phyloP scores from a whole-genome alignment of 2,113 vertebrate species.

The Apistogramma diplotaenia region DNA sequence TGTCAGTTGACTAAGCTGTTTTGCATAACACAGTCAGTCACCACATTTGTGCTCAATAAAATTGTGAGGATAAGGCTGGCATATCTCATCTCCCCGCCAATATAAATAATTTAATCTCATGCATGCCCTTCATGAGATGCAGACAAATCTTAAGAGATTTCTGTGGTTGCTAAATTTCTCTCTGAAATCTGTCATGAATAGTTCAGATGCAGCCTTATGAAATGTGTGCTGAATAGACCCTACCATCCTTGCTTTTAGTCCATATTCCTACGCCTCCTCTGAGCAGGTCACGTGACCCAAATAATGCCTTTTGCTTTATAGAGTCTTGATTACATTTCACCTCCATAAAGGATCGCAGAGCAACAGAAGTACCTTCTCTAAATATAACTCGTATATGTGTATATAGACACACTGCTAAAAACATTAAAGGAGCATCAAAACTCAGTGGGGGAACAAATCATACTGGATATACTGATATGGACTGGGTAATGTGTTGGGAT shows the following conservation, averaged over 20 bases:
- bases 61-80: neutral
- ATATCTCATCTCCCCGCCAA: neutral
- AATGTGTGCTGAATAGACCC: neutral
- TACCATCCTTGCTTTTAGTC: neutral
- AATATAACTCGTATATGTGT: too few relatives aligned
- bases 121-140: neutral
- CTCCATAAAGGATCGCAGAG: neutral
- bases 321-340: neutral
- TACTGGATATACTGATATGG: too few relatives aligned
- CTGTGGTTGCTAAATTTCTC: neutral
- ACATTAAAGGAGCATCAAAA: too few relatives aligned
- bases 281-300: neutral
- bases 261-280: neutral
- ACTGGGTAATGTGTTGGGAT: too few relatives aligned
- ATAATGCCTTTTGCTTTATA: neutral
- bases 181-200: neutral
- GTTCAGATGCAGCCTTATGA: neutral
- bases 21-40: conserved; percentile 53
- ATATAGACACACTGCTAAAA: too few relatives aligned
- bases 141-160: neutral
- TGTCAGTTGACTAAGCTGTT: conserved; percentile 65
- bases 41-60: conserved; percentile 14
- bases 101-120: neutral
- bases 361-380: too few relatives aligned
- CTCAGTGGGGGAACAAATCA: too few relatives aligned